A percentile compares a stretch with the other conserved stretches of the same genome.
phyloP scores from a whole-genome alignment of 2,888 invertebrate genomes.

The Leptopilina drosophilae region DNA sequence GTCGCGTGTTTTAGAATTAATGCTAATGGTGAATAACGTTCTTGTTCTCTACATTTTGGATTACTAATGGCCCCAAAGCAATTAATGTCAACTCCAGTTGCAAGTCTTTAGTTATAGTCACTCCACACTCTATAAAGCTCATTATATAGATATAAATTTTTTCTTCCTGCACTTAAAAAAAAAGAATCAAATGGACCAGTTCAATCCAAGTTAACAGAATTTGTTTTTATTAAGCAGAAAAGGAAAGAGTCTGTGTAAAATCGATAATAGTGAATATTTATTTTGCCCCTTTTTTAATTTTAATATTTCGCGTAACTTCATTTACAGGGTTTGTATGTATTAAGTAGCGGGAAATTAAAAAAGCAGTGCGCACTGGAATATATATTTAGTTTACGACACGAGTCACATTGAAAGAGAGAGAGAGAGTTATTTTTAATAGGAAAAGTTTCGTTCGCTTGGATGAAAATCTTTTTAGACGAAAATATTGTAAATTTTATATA shows the following conservation, averaged over 20 bases:
- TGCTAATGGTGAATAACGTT: constrained; percentile 59
- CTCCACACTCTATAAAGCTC: constrained; percentile 33
- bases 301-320: not conserved
- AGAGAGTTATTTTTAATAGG: constrained; percentile 10
- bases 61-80: constrained; percentile 70
- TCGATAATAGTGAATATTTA: too few relatives aligned
- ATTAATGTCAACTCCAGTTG: constrained; percentile 69
- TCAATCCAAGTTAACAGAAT: too few relatives aligned
- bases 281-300: too few relatives aligned
- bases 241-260: too few relatives aligned
- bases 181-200: too few relatives aligned
- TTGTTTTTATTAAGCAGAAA: too few relatives aligned
- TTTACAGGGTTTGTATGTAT: not conserved
- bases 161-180: not conserved
- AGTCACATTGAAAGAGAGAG: not conserved
- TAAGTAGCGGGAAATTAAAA: not conserved
- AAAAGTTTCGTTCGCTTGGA: constrained; percentile 24
- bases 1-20: constrained; percentile 53
- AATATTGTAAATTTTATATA: not conserved
- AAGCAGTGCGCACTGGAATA: not conserved
- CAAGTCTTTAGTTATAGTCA: constrained; percentile 57
- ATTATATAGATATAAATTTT: constrained; percentile 1
- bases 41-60: constrained; percentile 54
- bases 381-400: not conserved
- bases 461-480: not conserved